Percentiles rank a stretch among this genome's conserved stretches.
These are phyloP conservation scores for Polydrusus tereticollis DNA, from an alignment of 2,888 invertebrate genomes.

Conservation along the genomic window DNA sequence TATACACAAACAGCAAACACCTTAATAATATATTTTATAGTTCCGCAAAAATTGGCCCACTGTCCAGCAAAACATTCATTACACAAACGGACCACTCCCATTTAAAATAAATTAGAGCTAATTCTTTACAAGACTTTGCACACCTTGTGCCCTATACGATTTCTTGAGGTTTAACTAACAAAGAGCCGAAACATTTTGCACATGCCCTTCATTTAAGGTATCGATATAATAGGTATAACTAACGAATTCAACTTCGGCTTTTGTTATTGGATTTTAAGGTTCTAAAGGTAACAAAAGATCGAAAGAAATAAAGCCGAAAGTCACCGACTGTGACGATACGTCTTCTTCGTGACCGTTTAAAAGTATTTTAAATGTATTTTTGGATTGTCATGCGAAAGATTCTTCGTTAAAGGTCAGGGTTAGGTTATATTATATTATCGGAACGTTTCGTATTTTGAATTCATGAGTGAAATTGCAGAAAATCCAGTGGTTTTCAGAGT, in stretches of 20 bases:
- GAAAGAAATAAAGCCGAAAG: constrained; percentile 41
- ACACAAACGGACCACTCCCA: constrained; percentile 46
- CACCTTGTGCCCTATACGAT: constrained; percentile 29
- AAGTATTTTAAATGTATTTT: constrained; percentile 39
- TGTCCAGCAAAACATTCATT: constrained; percentile 24
- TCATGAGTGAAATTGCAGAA: too few relatives aligned
- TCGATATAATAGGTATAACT: constrained; percentile 50
- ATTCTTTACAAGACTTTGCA: constrained; percentile 25
- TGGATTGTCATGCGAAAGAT: not conserved
- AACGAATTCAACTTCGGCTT: constrained; percentile 49
- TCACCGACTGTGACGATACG: constrained; percentile 49
- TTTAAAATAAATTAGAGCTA: constrained; percentile 49
- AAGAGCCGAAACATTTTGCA: constrained; percentile 48
- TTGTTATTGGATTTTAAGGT: constrained; percentile 48
- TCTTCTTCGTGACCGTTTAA: constrained; percentile 44
- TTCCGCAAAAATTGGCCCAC: constrained; percentile 1
- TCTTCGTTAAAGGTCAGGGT: not conserved
- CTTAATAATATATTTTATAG: too few relatives aligned
- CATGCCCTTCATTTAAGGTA: constrained; percentile 51
- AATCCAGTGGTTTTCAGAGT: too few relatives aligned
- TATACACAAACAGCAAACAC: too few relatives aligned
- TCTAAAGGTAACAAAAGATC: constrained; percentile 39
- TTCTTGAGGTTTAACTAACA: constrained; percentile 48
- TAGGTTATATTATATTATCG: not conserved
- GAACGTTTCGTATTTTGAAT: not conserved